These are phyloP conservation scores for Limnephilus marmoratus DNA, from an alignment of 2,888 invertebrate genomes.

Conservation along the genomic window DNA sequence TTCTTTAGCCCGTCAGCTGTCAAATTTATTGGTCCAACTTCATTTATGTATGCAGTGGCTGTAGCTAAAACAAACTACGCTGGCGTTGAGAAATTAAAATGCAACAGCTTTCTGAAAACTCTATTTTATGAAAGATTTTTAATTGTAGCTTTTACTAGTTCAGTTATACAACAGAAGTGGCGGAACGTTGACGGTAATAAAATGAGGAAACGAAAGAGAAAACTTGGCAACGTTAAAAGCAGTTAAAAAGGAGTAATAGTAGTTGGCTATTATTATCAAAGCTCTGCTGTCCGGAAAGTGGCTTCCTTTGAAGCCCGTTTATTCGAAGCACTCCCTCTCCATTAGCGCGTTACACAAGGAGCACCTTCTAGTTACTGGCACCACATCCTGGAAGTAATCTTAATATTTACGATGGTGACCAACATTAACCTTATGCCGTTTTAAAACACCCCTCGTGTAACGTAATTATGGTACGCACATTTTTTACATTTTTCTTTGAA, in stretches of 20 bases:
- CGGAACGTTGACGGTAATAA: background rate
- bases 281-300: background rate
- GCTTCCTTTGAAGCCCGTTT: background rate
- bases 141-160: background rate
- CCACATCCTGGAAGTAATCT: background rate
- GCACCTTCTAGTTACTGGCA: no score
- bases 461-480: background rate
- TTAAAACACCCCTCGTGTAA: background rate
- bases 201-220: background rate
- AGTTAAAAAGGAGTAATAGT: background rate
- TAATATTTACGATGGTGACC: background rate
- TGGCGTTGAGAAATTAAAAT: background rate
- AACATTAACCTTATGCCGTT: background rate
- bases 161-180: background rate
- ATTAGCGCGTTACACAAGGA: background rate
- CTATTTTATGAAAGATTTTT: background rate
- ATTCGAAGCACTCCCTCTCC: background rate
- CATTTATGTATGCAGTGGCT: background rate
- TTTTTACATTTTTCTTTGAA: no score
- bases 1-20: background rate
- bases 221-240: background rate
- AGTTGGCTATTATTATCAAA: background rate
- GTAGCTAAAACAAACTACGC: no score
- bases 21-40: background rate
- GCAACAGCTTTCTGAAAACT: background rate